A percentile compares a stretch with the other conserved stretches of the same genome.
phyloP scores from a whole-genome alignment of 2,888 invertebrate genomes.

The Carterocephalus palaemon region DNA sequence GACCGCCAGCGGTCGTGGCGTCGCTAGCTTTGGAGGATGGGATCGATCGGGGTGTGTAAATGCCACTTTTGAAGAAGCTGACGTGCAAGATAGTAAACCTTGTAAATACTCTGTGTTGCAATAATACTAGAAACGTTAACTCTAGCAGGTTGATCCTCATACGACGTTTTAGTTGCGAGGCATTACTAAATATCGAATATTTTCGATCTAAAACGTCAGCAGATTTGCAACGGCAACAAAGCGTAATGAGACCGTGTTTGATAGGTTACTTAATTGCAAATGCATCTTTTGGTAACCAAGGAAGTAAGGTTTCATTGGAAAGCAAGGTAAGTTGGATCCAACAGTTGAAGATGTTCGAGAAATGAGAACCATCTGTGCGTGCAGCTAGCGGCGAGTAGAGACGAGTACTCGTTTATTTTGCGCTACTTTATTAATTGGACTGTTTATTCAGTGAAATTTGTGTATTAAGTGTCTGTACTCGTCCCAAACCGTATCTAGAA shows the following conservation, averaged over 20 bases:
- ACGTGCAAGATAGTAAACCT: constrained; percentile 12
- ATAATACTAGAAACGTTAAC: too few relatives aligned
- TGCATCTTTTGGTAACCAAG: too few relatives aligned
- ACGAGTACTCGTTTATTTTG: constrained; percentile 74
- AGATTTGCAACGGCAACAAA: too few relatives aligned
- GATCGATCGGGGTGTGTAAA: constrained; percentile 13
- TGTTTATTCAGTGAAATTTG: constrained; percentile 24
- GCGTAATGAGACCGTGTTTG: too few relatives aligned
- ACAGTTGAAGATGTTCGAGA: background rate
- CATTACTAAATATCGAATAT: too few relatives aligned
- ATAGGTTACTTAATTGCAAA: too few relatives aligned
- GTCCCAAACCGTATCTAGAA: constrained; percentile 40
- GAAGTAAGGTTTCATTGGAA: constrained; percentile 4
- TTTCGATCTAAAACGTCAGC: too few relatives aligned
- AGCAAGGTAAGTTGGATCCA: background rate
- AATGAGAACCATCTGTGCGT: constrained; percentile 11
- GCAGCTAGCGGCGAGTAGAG: constrained; percentile 50
- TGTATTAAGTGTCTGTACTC: constrained; percentile 61
- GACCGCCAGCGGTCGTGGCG: constrained; percentile 69
- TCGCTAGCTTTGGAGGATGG: constrained; percentile 49
- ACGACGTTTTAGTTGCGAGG: too few relatives aligned
- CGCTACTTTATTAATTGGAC: constrained; percentile 43
- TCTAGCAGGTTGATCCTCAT: too few relatives aligned
- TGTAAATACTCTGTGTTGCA: too few relatives aligned
- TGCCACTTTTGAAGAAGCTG: constrained; percentile 25